Evolutionary conservation across 1,140 invertebrate species (phyloP), one percentile per base, ranked within the genome.

Genomic region (Aplysia californica): DNA sequence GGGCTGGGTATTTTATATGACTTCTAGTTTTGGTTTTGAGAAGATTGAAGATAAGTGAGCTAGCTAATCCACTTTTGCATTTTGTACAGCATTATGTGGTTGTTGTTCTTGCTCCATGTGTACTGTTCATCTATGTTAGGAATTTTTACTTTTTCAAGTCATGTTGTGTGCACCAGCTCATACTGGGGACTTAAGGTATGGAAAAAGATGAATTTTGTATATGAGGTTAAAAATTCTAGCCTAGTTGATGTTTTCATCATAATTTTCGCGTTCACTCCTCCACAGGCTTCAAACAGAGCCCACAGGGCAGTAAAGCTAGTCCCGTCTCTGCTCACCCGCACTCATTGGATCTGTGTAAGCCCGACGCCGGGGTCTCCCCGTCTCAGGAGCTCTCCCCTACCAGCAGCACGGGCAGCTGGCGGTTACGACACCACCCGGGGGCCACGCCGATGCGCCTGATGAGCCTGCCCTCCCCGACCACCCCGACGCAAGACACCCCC

Each of bases 231-330:
- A n/a, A n/a, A n/a, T n/a, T n/a, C n/a, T n/a, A n/a, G n/a, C n/a
- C n/a, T n/a, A n/a, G n/a, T n/a, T n/a, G n/a, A n/a, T n/a, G n/a
- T n/a, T n/a, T n/a, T n/a, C n/a, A n/a, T n/a, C n/a, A n/a, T n/a
- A n/a, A n/a, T n/a, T n/a, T n/a, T n/a, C n/a, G n/a, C n/a, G n/a
- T n/a, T n/a, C n/a, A n/a, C n/a, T n/a, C n/a, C n/a, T n/a, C n/a
- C n/a, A n/a, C 75, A 87, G 86, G 83, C 72, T 86, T 83, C 68
- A 86, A 85, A 70, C 82, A 82, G 66, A 81, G 80, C 6, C 76
- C 79, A 21, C 69, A 66, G 75, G 35, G 61, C 73, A 76, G 71
- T 67, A 61, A 80, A 38, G 74, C 69, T 55, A 81, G 78, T 67
- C 80, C 75, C 33, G 76, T 50, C 10, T n/a, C 10, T 15, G 44